Conservation (phyloP, 1,140 invertebrate genomes). For the Pseudomyrmex sp. region DNA sequence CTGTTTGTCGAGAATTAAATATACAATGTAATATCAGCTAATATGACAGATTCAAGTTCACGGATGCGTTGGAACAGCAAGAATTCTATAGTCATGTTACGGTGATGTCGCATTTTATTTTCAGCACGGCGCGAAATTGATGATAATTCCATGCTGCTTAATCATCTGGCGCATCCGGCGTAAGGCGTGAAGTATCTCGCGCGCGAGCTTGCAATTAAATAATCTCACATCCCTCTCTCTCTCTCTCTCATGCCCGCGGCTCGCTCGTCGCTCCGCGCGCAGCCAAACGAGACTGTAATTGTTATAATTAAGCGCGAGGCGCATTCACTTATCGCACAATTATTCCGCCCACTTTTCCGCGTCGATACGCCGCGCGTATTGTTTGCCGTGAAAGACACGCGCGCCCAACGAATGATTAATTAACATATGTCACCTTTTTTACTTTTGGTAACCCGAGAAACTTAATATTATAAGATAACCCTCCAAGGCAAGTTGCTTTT, state of each 20-base stretch:
- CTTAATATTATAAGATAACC: conserved; percentile 47
- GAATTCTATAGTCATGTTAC: conserved; percentile 22
- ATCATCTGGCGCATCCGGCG: conserved; percentile 45
- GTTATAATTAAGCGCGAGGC: conserved; percentile 66
- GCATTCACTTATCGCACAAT: conserved; percentile 54
- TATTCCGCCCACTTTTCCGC: conserved; percentile 65
- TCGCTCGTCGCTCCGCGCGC: conserved; percentile 23
- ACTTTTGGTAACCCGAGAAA: conserved; percentile 8
- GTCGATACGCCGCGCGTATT: conserved; percentile 53
- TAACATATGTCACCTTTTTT: conserved; percentile 49
- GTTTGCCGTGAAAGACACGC: conserved; percentile 54
- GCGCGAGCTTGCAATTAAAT: conserved; percentile 55
- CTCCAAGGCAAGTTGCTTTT: conserved; percentile 13
- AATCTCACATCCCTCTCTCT: conserved; percentile 45
- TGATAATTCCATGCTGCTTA: conserved; percentile 56
- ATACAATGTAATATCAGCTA: not conserved
- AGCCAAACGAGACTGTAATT: conserved; percentile 59
- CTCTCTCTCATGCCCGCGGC: not conserved
- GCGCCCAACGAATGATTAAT: conserved; percentile 54
- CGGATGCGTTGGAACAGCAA: not conserved
- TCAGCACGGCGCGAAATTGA: conserved; percentile 41
- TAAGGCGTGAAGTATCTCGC: conserved; percentile 33
- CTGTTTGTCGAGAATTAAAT: conserved; percentile 2
- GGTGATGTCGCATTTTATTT: conserved; percentile 38
- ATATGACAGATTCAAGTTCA: not conserved